Evolutionary conservation across 37 sponge, comb jelly and placozoan species (phyloP), one percentile per base, ranked within the genome.

Genomic region (Beroe ovata): DNA sequence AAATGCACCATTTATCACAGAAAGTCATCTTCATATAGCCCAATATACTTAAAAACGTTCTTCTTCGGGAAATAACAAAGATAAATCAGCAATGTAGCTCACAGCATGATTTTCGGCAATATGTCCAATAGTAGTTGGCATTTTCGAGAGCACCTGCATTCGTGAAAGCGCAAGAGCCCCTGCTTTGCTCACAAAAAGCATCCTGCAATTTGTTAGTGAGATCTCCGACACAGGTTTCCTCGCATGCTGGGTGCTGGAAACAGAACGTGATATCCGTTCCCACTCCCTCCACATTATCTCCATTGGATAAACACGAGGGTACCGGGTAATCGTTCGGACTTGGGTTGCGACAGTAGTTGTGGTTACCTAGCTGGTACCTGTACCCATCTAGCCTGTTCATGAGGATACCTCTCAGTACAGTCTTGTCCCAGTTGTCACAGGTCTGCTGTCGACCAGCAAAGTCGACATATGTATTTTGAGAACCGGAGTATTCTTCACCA

Each of bases 311-410:
- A 47, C 54, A 47, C 11, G 54, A 47, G 54, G 54, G 54, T 16
- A 47, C 54, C 6, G 54, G 54, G 54, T 47, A 47, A 6, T 47
- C 11, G 11, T 47, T 11, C 54, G 54, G 54, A 11, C 23, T 26
- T 8, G 84, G 84, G 38, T 77, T 77, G 4, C 84, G 3, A 29
- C 84, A 77, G 26, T 26, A 42, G 47, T 77, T 77, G 54, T 77
- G 84, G 38, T 77, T 77, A 21, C 84, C 84, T 1, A 77, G 8
- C 14, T 21, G 54, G 47, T 25, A 77, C 38, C 41, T 35, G 4
- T 36, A 21, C 1, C 36, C 54, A 2, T 77, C 11, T 16, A 14
- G 21, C 21, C 41, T 23, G 42, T 21, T 35, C n/a, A 42, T 42
- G n/a, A 77, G 84, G 16, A 26, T 54, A 39, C 84, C 84, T 25